Percentiles rank a stretch among this genome's conserved stretches.
Evolutionary conservation across 2,113 vertebrate genomes (phyloP).

Genomic region (Calcarius ornatus): DNA sequence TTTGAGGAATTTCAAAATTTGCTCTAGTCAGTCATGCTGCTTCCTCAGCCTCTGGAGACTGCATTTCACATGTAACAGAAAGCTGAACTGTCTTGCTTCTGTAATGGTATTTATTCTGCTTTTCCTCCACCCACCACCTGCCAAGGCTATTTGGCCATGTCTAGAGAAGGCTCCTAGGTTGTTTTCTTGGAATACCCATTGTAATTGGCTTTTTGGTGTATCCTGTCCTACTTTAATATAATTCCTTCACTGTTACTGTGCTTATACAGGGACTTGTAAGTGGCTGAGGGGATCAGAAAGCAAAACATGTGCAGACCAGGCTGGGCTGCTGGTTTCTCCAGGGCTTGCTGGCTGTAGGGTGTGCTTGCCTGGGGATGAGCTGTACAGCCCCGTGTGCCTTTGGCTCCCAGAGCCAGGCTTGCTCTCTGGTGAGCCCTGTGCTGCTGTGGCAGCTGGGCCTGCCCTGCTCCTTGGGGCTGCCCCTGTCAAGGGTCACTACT

Average conservation of each 20-base stretch:
- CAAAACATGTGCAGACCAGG: background rate
- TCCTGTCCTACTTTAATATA: background rate
- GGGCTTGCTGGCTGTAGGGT: background rate
- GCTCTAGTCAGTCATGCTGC: background rate
- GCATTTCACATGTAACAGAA: background rate
- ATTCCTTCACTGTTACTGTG: background rate
- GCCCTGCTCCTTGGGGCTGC: background rate
- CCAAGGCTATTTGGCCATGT: background rate
- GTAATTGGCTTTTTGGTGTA: background rate
- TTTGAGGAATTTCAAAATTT: constrained; percentile 13
- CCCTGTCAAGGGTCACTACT: background rate
- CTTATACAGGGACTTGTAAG: background rate
- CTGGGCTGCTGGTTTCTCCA: background rate
- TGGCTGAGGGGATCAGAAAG: background rate
- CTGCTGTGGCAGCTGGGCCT: background rate
- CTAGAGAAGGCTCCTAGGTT: background rate
- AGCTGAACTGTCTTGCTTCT: background rate
- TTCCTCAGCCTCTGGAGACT: background rate
- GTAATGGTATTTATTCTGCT: constrained; percentile 22
- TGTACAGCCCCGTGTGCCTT: accelerated
- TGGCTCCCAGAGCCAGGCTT: background rate
- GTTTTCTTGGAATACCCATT: background rate
- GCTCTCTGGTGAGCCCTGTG: accelerated
- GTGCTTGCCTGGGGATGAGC: background rate
- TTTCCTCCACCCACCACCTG: background rate